Evolutionary conservation across 37 sponge, comb jelly and placozoan species (phyloP).

Genomic region (Mnemiopsis leidyi): DNA sequence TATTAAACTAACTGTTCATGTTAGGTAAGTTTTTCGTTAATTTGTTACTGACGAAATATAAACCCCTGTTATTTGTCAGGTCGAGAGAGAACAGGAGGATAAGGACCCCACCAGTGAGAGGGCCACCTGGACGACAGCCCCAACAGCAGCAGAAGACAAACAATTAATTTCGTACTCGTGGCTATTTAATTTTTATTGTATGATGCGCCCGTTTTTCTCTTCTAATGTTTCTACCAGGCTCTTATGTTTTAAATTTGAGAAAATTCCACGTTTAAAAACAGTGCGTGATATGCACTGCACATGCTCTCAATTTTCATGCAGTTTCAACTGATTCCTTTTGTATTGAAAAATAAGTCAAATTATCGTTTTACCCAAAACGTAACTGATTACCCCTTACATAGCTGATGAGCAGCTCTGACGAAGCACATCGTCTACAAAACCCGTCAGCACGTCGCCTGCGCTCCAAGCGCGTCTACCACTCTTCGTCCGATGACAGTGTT

Average conservation of each 20-base stretch:
- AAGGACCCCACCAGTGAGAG: constrained; percentile 30
- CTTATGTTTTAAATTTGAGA: too few relatives aligned
- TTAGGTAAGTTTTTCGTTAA: background rate
- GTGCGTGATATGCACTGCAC: too few relatives aligned
- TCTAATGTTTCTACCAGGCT: too few relatives aligned
- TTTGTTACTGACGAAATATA: too few relatives aligned
- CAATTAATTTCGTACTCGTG: background rate
- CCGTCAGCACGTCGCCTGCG: background rate
- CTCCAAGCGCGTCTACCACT: background rate
- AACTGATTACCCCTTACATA: background rate
- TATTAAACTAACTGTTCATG: background rate
- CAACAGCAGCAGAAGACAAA: background rate
- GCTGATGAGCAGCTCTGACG: background rate
- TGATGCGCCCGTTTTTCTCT: too few relatives aligned
- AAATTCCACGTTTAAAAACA: too few relatives aligned
- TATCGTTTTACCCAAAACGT: background rate
- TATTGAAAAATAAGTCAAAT: background rate
- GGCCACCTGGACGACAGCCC: background rate
- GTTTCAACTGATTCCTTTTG: too few relatives aligned
- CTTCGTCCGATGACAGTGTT: background rate
- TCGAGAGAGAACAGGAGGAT: constrained; percentile 6
- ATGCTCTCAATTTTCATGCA: too few relatives aligned
- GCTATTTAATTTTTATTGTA: background rate
- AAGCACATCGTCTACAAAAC: background rate
- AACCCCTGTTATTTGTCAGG: too few relatives aligned